Conservation (phyloP, 2,113 vertebrate species). For the Sarotherodon lohbergeri region DNA sequence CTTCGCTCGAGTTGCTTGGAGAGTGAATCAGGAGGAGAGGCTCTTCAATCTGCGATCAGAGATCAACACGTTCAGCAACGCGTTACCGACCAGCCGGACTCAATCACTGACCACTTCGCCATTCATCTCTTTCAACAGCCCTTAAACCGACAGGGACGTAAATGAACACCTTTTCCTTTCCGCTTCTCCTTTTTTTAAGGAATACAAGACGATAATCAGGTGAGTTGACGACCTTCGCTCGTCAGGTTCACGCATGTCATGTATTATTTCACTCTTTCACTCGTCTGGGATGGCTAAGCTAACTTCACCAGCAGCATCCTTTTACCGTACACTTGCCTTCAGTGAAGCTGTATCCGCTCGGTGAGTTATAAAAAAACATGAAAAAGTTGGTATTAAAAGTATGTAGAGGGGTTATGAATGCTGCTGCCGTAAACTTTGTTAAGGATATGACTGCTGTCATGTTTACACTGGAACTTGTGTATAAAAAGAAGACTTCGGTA, state of each 20-base stretch:
- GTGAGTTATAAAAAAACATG: background rate
- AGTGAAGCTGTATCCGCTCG: background rate
- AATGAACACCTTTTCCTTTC: background rate
- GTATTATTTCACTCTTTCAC: background rate
- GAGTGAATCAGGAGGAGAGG: slow-evolving; percentile 73
- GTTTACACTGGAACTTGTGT: background rate
- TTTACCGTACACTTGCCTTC: background rate
- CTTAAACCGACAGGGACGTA: slow-evolving; percentile 26
- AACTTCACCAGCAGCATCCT: slow-evolving; percentile 6
- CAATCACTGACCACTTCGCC: slow-evolving; percentile 15
- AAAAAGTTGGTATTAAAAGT: background rate
- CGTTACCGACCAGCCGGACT: background rate
- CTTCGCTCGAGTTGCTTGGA: slow-evolving; percentile 68
- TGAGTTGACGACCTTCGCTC: slow-evolving; percentile 36
- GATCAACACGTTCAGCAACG: slow-evolving; percentile 18
- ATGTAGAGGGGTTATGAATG: background rate
- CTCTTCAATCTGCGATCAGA: slow-evolving; percentile 70
- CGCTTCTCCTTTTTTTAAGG: background rate
- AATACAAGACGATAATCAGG: slow-evolving; percentile 14
- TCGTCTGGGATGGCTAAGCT: slow-evolving; percentile 32
- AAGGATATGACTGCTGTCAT: background rate
- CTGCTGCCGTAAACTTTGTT: background rate
- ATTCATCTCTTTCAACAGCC: slow-evolving; percentile 9
- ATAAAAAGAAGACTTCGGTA: background rate
- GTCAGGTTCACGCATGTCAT: background rate